Evolutionary conservation across 2,888 invertebrate species (phyloP), one percentile per base, ranked within the genome.

Genomic region (Epicampocera succincta): DNA sequence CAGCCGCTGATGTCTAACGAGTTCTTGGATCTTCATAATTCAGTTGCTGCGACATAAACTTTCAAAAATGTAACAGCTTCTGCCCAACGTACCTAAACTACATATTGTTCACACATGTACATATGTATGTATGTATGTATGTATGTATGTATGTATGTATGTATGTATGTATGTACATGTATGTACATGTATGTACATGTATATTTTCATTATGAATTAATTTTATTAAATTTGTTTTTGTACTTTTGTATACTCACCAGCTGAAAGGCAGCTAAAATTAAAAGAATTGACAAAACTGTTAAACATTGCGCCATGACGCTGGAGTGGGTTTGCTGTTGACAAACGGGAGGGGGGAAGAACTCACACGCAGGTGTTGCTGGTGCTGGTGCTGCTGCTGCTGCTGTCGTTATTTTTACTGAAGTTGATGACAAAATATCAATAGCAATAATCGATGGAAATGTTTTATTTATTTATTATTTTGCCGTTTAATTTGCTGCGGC

Each of bases 221-320:
- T 65, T n/a, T n/a, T 48, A 25, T 40, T 65, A 15, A 13, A 9
- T 50, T 33, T 33, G 15, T 11, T 17, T 48, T 60, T 19, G 9
- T 6, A 50, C 25, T 71, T 33, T 54, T 56, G 2, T 58, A 46
- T 56, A 78, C 82, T 54, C 75, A 82, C 82, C 82, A 74, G 61
- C 46, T 66, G 75, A 3, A 74, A 78, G 29, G 48, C 58, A 21
- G 66, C 21, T 19, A 78, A 60, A 17, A 78, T 15, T 46, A 74
- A 42, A 66, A 82, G 74, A 75, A 75, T 25, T 71, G 66, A 29
- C 38, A 73, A 66, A 71, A 54, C 33, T 61, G 46, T 50, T 25
- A 56, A 71, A 48, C 44, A 75, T 72, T 75, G 78, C 56, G 82
- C 82, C 82, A 82, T 82, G 33, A 42, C 60, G 54, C 52, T 38